These are phyloP conservation scores for Leptinotarsa haldemani DNA, from an alignment of 2,888 invertebrate genomes.

Conservation along the genomic window DNA sequence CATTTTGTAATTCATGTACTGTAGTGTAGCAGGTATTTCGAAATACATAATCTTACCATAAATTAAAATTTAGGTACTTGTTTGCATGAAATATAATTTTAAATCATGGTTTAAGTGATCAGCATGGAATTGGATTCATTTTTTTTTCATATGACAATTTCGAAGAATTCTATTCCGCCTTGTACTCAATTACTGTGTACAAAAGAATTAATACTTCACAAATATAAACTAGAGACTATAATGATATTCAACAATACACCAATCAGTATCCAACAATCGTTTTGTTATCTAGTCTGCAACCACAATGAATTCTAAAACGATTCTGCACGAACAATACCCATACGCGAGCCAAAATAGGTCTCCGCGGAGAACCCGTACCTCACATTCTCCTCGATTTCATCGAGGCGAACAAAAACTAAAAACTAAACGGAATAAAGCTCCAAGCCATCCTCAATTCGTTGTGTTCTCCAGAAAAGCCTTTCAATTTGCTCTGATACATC, in stretches of 20 bases:
- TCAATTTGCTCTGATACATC: slow-evolving; percentile 52
- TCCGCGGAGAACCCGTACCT: background rate
- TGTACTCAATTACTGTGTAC: background rate
- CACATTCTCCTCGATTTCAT: background rate
- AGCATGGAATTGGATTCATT: no score
- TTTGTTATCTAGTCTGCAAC: slow-evolving; percentile 12
- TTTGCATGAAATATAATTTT: no score
- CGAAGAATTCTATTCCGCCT: background rate
- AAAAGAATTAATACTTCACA: background rate
- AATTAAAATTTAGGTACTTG: no score
- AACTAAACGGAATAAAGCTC: background rate
- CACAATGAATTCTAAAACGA: slow-evolving; percentile 8
- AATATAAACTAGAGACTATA: background rate
- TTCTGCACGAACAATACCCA: slow-evolving; percentile 14
- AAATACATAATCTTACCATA: no score
- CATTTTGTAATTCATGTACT: no score
- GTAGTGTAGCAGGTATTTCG: no score
- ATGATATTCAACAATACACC: slow-evolving; percentile 11
- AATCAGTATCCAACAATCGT: slow-evolving; percentile 3
- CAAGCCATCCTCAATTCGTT: slow-evolving; percentile 4
- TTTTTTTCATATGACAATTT: background rate
- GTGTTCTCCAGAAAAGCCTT: slow-evolving; percentile 22
- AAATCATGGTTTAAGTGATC: no score
- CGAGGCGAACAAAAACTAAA: slow-evolving; percentile 19
- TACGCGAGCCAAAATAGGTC: slow-evolving; percentile 7